These are phyloP conservation scores for Noctuana brunneofusca DNA, from an alignment of 2,888 invertebrate species.

Conservation along the genomic window DNA sequence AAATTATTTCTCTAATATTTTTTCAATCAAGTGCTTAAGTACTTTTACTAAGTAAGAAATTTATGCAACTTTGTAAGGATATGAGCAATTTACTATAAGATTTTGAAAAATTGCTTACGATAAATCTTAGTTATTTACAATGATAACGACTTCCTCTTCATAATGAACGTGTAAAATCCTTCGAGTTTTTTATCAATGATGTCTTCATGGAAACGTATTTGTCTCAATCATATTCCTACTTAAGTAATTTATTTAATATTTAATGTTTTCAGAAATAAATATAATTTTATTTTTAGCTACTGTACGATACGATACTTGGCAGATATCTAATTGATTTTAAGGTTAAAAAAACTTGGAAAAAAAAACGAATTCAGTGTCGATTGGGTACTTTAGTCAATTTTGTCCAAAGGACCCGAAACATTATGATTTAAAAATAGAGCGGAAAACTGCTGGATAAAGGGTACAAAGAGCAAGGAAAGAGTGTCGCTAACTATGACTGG, in stretches of 20 bases:
- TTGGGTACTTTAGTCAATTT: too few species aligned
- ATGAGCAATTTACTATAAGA: background rate
- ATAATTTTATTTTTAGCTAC: background rate
- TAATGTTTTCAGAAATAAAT: too few species aligned
- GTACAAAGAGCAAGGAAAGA: too few species aligned
- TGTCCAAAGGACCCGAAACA: too few species aligned
- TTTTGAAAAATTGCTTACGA: conserved; percentile 7
- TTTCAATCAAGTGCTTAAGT: background rate
- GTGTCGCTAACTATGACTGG: too few species aligned
- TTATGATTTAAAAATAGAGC: too few species aligned
- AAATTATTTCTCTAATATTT: too few species aligned
- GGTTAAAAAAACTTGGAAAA: too few species aligned
- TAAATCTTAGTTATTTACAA: background rate
- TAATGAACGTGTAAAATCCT: conserved; percentile 7
- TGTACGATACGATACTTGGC: too few species aligned
- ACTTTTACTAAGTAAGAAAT: background rate
- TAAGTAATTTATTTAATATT: background rate
- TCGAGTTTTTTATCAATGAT: background rate
- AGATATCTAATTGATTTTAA: too few species aligned
- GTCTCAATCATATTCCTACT: background rate
- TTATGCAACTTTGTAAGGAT: background rate
- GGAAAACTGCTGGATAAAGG: too few species aligned
- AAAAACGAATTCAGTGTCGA: too few species aligned
- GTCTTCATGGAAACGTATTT: background rate
- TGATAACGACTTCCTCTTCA: conserved; percentile 8